Percentiles rank a stretch among this genome's conserved stretches.
Evolutionary conservation across 2,113 vertebrate genomes (phyloP).

Genomic region (Gallinago media): DNA sequence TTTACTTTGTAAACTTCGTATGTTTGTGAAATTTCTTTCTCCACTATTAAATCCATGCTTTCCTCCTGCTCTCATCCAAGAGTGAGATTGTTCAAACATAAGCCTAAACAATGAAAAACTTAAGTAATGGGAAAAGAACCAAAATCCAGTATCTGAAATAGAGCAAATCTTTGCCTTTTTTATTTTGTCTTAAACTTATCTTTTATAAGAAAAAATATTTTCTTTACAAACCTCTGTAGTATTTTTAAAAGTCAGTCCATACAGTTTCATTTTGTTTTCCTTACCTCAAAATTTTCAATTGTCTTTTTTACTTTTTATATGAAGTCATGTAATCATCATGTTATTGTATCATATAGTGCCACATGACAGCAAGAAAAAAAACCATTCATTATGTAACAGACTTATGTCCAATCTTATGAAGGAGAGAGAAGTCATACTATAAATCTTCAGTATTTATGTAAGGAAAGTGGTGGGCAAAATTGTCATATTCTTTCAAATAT

Average conservation of each 20-base stretch:
- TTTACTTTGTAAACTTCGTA: slow-evolving; percentile 12
- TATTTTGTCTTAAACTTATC: neutral
- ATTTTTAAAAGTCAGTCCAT: neutral
- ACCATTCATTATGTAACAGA: neutral
- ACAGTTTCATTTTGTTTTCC: neutral
- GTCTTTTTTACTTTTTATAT: neutral
- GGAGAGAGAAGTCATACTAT: neutral
- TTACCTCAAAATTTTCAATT: neutral
- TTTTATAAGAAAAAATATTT: neutral
- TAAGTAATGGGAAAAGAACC: neutral
- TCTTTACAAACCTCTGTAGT: neutral
- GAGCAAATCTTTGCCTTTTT: neutral
- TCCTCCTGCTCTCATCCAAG: neutral
- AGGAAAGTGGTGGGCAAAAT: neutral
- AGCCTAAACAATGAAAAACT: slow-evolving; percentile 1
- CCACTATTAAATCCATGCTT: neutral
- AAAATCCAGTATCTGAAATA: neutral
- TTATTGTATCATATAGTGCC: neutral
- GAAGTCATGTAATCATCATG: neutral
- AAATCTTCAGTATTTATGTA: neutral
- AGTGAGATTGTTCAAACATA: slow-evolving; percentile 12
- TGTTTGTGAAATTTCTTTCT: slow-evolving; percentile 24
- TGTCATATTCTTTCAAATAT: neutral
- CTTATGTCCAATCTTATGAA: neutral
- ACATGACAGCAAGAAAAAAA: neutral